phyloP scores from a whole-genome alignment of 2,888 invertebrate genomes.

The Xestoiulus laeticollis region DNA sequence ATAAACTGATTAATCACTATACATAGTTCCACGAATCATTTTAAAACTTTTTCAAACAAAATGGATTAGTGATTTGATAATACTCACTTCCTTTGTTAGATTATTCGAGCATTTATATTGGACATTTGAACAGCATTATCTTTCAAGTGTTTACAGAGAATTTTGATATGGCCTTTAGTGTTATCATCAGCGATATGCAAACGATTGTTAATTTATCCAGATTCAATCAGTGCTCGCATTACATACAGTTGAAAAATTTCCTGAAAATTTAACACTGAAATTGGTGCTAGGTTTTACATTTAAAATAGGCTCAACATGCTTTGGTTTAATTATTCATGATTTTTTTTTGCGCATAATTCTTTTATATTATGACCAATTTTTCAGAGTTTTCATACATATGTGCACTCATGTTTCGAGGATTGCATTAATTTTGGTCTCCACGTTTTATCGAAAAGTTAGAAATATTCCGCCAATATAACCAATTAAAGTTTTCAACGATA shows the following conservation, averaged over 20 bases:
- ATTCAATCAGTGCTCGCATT: background rate
- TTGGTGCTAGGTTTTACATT: too few relatives aligned
- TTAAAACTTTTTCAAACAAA: background rate
- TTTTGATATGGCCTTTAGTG: background rate
- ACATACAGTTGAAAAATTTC: background rate
- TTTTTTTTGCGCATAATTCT: too few relatives aligned
- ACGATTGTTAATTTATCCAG: background rate
- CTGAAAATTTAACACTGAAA: too few relatives aligned
- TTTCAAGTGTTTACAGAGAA: background rate
- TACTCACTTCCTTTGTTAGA: background rate
- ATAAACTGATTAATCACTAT: background rate
- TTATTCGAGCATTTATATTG: background rate
- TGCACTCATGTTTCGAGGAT: too few relatives aligned
- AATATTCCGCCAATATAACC: too few relatives aligned
- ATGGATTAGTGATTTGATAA: background rate
- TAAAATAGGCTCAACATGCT: too few relatives aligned
- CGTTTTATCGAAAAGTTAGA: too few relatives aligned
- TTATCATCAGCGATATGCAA: background rate
- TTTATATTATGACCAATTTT: too few relatives aligned
- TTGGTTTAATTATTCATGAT: too few relatives aligned
- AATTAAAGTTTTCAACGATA: too few relatives aligned
- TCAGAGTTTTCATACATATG: too few relatives aligned
- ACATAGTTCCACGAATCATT: background rate
- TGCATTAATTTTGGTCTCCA: too few relatives aligned
- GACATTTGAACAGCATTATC: background rate